Evolutionary conservation across 2,888 invertebrate species (phyloP).

Genomic region (Abscondita cerata): DNA sequence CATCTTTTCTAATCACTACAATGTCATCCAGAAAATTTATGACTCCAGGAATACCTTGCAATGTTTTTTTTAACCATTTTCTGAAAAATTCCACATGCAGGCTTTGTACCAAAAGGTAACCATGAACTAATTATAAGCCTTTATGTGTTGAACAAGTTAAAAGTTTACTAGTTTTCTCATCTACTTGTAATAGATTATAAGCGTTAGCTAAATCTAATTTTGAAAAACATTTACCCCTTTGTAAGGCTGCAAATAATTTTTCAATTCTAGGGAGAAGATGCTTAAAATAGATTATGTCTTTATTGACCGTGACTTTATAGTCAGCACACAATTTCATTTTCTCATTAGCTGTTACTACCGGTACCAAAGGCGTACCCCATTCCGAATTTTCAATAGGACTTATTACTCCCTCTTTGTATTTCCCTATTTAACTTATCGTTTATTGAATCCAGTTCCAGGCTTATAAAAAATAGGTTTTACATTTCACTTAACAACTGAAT

Average conservation of each 20-base stretch:
- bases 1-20: conserved; percentile 37
- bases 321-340: too few species aligned
- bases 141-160: conserved; percentile 39
- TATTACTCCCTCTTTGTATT: too few species aligned
- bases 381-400: too few species aligned
- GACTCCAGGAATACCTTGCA: conserved; percentile 24
- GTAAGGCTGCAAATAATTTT: conserved; percentile 31
- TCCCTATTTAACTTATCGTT: too few species aligned
- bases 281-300: conserved; percentile 1
- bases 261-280: conserved; percentile 29
- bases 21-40: conserved; percentile 38
- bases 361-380: too few species aligned
- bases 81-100: conserved; percentile 52
- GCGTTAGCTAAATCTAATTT: conserved; percentile 28
- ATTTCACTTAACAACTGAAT: too few species aligned
- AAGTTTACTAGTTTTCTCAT: conserved; percentile 20
- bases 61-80: conserved; percentile 33
- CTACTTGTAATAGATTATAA: conserved; percentile 29
- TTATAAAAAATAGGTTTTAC: too few species aligned
- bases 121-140: conserved; percentile 48
- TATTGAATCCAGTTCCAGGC: too few species aligned
- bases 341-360: too few species aligned
- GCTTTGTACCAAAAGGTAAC: conserved; percentile 50
- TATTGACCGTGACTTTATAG: too few species aligned
- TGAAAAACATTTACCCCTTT: conserved; percentile 24